These are phyloP conservation scores for Lithophane ornitopus DNA, from an alignment of 2,888 invertebrate species.

Conservation along the genomic window DNA sequence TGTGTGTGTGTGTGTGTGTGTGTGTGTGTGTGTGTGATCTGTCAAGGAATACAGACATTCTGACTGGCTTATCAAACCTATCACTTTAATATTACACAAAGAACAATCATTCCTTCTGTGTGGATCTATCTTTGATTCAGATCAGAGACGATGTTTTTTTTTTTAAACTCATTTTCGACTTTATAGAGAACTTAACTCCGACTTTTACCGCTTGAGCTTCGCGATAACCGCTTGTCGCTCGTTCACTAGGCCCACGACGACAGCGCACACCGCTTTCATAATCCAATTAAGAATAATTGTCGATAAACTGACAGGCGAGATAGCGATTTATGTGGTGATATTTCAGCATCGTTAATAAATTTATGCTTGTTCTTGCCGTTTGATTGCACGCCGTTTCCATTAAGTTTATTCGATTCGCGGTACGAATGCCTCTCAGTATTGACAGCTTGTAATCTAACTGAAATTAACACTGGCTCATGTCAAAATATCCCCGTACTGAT, in stretches of 20 bases:
- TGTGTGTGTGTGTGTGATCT: not conserved
- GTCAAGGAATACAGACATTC: not conserved
- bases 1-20: too few relatives aligned
- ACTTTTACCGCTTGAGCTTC: not conserved
- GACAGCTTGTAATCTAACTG: conserved; percentile 82
- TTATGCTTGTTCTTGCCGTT: conserved; percentile 90
- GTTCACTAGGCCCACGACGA: conserved; percentile 66
- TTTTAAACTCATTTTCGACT: too few relatives aligned
- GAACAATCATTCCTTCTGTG: not conserved
- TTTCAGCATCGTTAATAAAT: conserved; percentile 90
- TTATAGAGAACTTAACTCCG: not conserved
- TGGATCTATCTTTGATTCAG: not conserved
- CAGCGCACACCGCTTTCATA: conserved; percentile 87
- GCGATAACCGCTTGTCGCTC: conserved; percentile 64
- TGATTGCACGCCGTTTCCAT: conserved; percentile 87
- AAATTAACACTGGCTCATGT: conserved; percentile 76
- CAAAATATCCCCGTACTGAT: conserved; percentile 68
- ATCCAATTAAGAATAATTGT: conserved; percentile 91
- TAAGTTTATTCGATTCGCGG: conserved; percentile 85
- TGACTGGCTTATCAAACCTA: not conserved
- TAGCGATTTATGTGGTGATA: conserved; percentile 90
- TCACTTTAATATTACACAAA: not conserved
- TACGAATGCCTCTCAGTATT: conserved; percentile 77
- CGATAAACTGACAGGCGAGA: conserved; percentile 89
- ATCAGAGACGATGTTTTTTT: not conserved